Conservation (phyloP, 2,797 vertebrate species). For the Sardinella longiceps region DNA sequence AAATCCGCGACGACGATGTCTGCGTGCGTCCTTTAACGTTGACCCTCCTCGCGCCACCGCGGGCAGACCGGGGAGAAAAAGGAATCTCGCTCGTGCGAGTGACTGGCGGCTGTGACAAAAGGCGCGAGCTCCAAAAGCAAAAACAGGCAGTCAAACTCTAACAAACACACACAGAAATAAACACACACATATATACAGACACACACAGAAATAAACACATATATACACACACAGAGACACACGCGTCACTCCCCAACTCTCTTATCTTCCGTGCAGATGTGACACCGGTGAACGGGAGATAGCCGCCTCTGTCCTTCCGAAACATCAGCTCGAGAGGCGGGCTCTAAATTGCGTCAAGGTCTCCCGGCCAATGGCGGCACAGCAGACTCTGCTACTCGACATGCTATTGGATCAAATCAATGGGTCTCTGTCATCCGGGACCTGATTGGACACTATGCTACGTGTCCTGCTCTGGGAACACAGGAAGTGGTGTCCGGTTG, state of each 20-base stretch:
- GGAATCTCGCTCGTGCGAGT: background rate
- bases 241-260: background rate
- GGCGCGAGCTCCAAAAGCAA: background rate
- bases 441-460: background rate
- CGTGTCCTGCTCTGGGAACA: background rate
- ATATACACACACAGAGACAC: background rate
- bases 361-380: background rate
- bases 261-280: background rate
- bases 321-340: background rate
- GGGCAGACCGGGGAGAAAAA: background rate
- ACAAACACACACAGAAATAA: background rate
- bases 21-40: background rate
- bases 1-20: background rate
- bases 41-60: background rate
- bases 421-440: background rate
- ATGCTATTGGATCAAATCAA: background rate
- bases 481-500: background rate
- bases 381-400: background rate
- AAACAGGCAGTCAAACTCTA: background rate
- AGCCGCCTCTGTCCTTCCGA: conserved; percentile 6
- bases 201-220: background rate
- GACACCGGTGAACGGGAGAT: background rate
- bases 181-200: conserved; percentile 6
- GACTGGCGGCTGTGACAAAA: background rate
- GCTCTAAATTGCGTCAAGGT: background rate